phyloP scores from a whole-genome alignment of 2,888 invertebrate genomes.

The Hesperia comma region DNA sequence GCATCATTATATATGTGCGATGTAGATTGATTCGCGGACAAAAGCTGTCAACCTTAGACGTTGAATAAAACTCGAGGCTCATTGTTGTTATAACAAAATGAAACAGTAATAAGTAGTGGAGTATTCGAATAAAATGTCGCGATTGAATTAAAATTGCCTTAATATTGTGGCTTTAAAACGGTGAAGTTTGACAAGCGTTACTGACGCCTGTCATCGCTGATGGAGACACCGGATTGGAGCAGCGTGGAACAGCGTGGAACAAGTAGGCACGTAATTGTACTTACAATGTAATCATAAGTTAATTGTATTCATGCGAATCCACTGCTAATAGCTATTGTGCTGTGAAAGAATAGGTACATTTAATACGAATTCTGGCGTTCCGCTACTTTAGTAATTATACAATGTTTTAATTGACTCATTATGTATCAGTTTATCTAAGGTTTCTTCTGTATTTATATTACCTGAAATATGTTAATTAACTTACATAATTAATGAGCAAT shows the following conservation, averaged over 20 bases:
- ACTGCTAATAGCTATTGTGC: constrained; percentile 19
- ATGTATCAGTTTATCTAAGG: constrained; percentile 6
- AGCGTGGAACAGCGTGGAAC: constrained; percentile 25
- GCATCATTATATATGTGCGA: constrained; percentile 74
- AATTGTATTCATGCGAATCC: constrained; percentile 32
- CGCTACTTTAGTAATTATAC: constrained; percentile 16
- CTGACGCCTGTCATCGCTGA: constrained; percentile 65
- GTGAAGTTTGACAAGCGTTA: constrained; percentile 78
- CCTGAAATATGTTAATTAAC: background rate
- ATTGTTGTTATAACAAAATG: constrained; percentile 82
- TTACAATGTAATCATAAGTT: constrained; percentile 27
- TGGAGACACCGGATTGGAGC: constrained; percentile 19
- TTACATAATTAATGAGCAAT: constrained; percentile 3
- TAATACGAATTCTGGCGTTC: constrained; percentile 9
- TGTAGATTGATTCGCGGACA: constrained; percentile 78
- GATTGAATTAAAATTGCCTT: constrained; percentile 80
- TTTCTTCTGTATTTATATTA: background rate
- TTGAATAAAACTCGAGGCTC: constrained; percentile 64
- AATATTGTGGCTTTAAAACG: constrained; percentile 72
- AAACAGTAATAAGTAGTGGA: constrained; percentile 79
- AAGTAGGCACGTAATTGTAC: constrained; percentile 28
- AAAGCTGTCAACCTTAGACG: constrained; percentile 70
- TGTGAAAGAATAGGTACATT: constrained; percentile 6
- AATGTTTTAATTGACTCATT: constrained; percentile 10
- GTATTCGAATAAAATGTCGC: constrained; percentile 65